Evolutionary conservation across 1,140 invertebrate genomes (phyloP), one percentile per base, ranked within the genome.

Genomic region (Bombyx mandarina): DNA sequence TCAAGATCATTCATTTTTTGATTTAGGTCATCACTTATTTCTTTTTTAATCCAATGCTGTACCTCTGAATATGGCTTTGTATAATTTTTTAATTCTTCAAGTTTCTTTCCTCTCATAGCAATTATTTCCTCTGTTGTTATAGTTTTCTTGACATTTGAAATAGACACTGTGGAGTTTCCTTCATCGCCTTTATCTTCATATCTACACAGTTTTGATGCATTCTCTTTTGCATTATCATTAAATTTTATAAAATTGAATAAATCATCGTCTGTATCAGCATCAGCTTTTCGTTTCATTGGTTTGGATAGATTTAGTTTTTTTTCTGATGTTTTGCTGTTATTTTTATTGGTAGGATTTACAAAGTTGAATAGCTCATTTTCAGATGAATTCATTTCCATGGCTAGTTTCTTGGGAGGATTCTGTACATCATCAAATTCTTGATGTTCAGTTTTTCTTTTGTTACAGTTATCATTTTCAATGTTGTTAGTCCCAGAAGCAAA

Each of bases 181-280:
- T 43, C 43, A 43, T 45, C 8, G 10, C 42, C 4, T 12, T 8
- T 43, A 35, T 26, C 12, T 48, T 10, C 46, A 43, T 56, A n/a
- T 49, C 2, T 49, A 10, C 49, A n/a, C 8, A 42, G 45, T 49
- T 42, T 43, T 26, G 43, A 8, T 42, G 9, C 10, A n/a, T 6
- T 48, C 48, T 56, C 46, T n/a, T 45, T 54, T 35, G 54, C 6
- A 49, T 49, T 56, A 8, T 48, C 49, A 47, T 72, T 65, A 8
- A 60, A 66, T 60, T 62, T 61, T 50, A 84, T 61, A 75, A 86
- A 86, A 60, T 84, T 79, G 54, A 84, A 86, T 50, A 82, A 66
- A 60, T 80, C 71, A 54, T 79, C 77, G 65, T 77, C 74, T 65
- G 65, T 68, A 47, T 58, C 49, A 48, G 60, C 54, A 45, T 73